Percentiles rank a stretch among this genome's conserved stretches.
These are phyloP conservation scores for Heliconius sara DNA, from an alignment of 2,888 invertebrate genomes.

Conservation along the genomic window DNA sequence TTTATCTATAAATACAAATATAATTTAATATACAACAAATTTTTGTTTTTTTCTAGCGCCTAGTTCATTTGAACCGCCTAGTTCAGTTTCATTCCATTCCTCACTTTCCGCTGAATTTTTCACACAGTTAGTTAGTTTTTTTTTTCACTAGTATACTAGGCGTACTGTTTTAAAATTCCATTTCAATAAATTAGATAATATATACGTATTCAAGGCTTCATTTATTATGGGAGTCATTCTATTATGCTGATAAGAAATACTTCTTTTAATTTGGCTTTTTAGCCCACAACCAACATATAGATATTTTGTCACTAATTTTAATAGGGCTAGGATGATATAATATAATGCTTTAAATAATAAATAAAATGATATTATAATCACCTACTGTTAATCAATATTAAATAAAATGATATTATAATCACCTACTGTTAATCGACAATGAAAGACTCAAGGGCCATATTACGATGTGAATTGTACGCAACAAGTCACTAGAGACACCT, in stretches of 20 bases:
- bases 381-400: not conserved
- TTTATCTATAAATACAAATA: not conserved
- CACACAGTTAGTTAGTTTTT: too few species aligned
- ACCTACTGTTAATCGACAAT: not conserved
- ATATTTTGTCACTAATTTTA: too few species aligned
- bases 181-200: not conserved
- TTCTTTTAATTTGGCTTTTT: too few species aligned
- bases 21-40: not conserved
- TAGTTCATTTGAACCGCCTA: too few species aligned
- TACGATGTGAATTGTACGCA: slow-evolving; percentile 17
- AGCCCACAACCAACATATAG: not conserved
- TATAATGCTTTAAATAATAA: not conserved
- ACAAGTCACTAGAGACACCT: slow-evolving; percentile 21
- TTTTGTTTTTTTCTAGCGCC: too few species aligned
- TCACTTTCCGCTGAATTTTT: too few species aligned
- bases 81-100: too few species aligned
- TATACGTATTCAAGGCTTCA: not conserved
- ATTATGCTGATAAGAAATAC: not conserved
- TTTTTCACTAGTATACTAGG: too few species aligned
- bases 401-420: not conserved
- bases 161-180: too few species aligned
- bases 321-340: not conserved
- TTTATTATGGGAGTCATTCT: not conserved
- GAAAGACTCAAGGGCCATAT: slow-evolving; percentile 7
- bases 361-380: not conserved